These are phyloP conservation scores for Willisornis vidua DNA, from an alignment of 2,113 vertebrate species.

Conservation along the genomic window DNA sequence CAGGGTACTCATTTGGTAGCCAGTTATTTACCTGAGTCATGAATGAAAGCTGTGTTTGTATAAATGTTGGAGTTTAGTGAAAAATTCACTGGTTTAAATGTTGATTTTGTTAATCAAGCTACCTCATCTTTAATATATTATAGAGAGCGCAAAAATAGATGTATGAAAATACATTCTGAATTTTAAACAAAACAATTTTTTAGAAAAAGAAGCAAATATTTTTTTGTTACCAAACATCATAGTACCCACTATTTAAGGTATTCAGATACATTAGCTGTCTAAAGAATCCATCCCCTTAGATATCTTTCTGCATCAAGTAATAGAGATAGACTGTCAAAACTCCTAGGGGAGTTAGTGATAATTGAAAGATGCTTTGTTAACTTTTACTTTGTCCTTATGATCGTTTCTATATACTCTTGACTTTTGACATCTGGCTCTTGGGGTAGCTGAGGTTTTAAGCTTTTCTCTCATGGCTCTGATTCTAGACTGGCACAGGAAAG, in stretches of 20 bases:
- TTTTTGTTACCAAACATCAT: not conserved
- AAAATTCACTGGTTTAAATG: not conserved
- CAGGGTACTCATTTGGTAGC: not conserved
- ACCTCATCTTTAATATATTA: not conserved
- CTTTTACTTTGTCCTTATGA: not conserved
- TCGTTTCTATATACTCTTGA: not conserved
- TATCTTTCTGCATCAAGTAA: not conserved
- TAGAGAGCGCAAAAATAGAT: not conserved
- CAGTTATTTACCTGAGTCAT: not conserved
- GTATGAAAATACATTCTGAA: not conserved
- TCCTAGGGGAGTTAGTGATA: not conserved
- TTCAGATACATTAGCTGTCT: not conserved
- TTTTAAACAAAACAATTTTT: not conserved
- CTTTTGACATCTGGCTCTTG: not conserved
- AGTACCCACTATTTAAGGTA: not conserved
- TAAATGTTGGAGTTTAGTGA: not conserved
- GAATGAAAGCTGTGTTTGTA: not conserved
- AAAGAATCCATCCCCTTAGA: not conserved
- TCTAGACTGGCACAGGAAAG: not conserved
- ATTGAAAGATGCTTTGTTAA: not conserved
- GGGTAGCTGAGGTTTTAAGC: not conserved
- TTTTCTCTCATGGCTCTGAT: not conserved
- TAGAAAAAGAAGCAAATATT: not conserved
- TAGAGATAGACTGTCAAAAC: not conserved
- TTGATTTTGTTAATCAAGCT: not conserved